Base-by-base conservation (phyloP, 2,888 invertebrate genomes). In the Lomographa bimaculata region DNA sequence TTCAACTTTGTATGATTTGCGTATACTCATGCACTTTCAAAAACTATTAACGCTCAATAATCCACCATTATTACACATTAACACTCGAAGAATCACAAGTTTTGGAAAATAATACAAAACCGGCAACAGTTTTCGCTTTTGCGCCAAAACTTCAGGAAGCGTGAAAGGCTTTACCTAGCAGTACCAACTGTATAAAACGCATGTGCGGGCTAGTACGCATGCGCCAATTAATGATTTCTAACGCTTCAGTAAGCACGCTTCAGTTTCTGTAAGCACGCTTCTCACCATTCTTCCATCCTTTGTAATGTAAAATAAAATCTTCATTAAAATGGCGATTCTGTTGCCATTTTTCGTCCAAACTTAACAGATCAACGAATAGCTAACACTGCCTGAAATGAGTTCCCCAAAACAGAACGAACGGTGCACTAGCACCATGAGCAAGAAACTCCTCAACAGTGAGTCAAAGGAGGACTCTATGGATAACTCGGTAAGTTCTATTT, bases 371-470 rank as follows among this genome's bases (percentile, higher is more conserved):
- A 43, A 41, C 36, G 36, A 45, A 45, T 40, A 36, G 7, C 3
- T 5, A 3, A 9, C 21, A 19, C 19, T 30, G 24, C 35, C 26
- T 21, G 17, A 5, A 18, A 86, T 87, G 86, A 86, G 80, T 57
- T 89, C 87, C n/a, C 87, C 87, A 2, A 87, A 86, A 54, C 61
- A 84, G 8, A 81, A 71, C 52, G 86, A 84, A 56, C 65, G 82
- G 64, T 85, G 86, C 49, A 64, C 71, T 9, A 85, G 82, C 59
- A 78, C 71, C 26, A 64, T 83, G 66, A 73, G 80, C 26, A 82
- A 79, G 44, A 85, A 83, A 60, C 69, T 70, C 9, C 64, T 83
- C 3, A 75, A 54, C 60, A 69, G 66, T 39, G 87, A 87, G 12
- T 71, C 71, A 1, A 85, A 85, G 46, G 86, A 86, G 43, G 85